Evolutionary conservation across 2,113 vertebrate species (phyloP).

Genomic region (Arvicanthis niloticus): DNA sequence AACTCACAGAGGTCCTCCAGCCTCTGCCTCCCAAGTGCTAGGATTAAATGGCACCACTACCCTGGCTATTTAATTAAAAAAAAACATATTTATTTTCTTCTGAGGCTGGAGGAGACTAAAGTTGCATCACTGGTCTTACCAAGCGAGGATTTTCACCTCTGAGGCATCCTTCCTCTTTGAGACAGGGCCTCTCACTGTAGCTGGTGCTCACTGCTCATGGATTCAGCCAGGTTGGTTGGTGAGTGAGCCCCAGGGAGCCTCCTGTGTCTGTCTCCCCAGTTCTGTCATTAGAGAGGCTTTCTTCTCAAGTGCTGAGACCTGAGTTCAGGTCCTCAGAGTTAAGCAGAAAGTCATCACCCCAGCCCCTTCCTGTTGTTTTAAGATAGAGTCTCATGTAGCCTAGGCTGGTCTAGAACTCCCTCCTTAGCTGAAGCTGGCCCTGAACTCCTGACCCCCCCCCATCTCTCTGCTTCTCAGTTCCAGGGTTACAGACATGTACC

Average conservation of each 20-base stretch:
- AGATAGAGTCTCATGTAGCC: not conserved
- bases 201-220: not conserved
- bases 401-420: not conserved
- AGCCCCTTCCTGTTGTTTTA: not conserved
- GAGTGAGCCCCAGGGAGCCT: not conserved
- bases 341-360: not conserved
- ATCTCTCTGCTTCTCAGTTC: not conserved
- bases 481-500: not conserved
- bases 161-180: not conserved
- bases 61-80: not conserved
- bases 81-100: not conserved
- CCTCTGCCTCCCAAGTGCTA: not conserved
- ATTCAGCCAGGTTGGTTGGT: not conserved
- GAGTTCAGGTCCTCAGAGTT: not conserved
- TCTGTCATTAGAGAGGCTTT: not conserved
- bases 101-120: not conserved
- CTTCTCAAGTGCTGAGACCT: not conserved
- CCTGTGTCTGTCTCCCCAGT: not conserved
- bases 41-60: too few relatives aligned
- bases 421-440: not conserved
- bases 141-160: not conserved
- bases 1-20: not conserved
- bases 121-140: not conserved
- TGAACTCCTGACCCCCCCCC: not conserved
- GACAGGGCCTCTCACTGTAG: not conserved